Conservation (phyloP, 2,888 invertebrate genomes). For the Leuctra nigra region DNA sequence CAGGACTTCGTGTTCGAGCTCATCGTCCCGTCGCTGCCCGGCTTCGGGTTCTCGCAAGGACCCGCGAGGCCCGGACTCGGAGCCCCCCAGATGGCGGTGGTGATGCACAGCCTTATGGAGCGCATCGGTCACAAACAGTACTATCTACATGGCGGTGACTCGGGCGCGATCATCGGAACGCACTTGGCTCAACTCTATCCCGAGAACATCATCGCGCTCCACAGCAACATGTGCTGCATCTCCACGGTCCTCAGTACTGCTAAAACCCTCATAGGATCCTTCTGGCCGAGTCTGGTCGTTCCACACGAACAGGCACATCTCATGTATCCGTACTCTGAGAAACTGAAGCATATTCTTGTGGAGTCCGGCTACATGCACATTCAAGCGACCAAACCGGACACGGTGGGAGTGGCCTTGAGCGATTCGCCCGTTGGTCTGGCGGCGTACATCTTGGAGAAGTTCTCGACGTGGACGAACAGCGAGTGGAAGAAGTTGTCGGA, state of each 20-base stretch:
- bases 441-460: slow-evolving; percentile 86
- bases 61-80: slow-evolving; percentile 32
- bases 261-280: slow-evolving; percentile 32
- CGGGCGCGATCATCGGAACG: slow-evolving; percentile 57
- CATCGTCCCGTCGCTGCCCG: slow-evolving; percentile 59
- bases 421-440: slow-evolving; percentile 82
- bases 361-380: slow-evolving; percentile 46
- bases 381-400: slow-evolving; percentile 49
- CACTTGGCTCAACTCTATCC: slow-evolving; percentile 60
- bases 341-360: slow-evolving; percentile 33
- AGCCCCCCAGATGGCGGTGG: slow-evolving; percentile 44
- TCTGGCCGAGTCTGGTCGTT: slow-evolving; percentile 34
- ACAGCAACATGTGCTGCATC: slow-evolving; percentile 55
- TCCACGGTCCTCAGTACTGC: slow-evolving; percentile 34
- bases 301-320: slow-evolving; percentile 32
- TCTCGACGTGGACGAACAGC: slow-evolving; percentile 57
- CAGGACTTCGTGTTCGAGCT: slow-evolving; percentile 59
- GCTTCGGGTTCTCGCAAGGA: slow-evolving; percentile 59
- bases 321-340: slow-evolving; percentile 34
- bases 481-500: slow-evolving; percentile 36
- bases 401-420: slow-evolving; percentile 56
- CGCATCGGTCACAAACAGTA: slow-evolving; percentile 59
- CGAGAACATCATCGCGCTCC: slow-evolving; percentile 47
- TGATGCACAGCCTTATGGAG: slow-evolving; percentile 62
- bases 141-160: slow-evolving; percentile 71